Percentiles rank a stretch among this genome's conserved stretches.
phyloP scores from a whole-genome alignment of 1,140 invertebrate species.

The Hyphantria cunea region DNA sequence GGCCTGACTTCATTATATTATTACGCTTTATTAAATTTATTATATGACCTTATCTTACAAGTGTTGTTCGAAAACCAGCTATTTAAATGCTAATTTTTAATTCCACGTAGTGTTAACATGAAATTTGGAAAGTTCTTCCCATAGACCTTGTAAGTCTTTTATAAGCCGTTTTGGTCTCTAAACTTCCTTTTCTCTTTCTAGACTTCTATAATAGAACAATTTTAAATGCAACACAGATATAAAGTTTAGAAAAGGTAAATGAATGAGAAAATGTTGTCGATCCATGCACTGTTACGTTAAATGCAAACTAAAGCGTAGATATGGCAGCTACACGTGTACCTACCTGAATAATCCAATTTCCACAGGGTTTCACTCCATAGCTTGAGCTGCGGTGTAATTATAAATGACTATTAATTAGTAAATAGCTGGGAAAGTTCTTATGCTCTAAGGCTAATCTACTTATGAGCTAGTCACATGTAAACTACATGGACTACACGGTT shows the following conservation, averaged over 20 bases:
- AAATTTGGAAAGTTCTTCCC: too few relatives aligned
- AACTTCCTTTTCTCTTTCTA: background rate
- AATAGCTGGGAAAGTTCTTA: background rate
- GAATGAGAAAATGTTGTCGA: background rate
- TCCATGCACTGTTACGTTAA: conserved; percentile 1
- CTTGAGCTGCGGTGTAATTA: conserved; percentile 2
- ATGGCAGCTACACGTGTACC: background rate
- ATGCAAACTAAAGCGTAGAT: conserved; percentile 10
- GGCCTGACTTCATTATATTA: too few relatives aligned
- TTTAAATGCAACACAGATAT: background rate
- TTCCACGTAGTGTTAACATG: too few relatives aligned
- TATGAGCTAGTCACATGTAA: too few relatives aligned
- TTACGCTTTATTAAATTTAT: too few relatives aligned
- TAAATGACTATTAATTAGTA: conserved; percentile 12
- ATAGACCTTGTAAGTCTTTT: too few relatives aligned
- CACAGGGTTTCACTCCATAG: conserved; percentile 21
- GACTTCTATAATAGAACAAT: background rate
- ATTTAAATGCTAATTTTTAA: too few relatives aligned
- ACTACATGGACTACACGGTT: too few relatives aligned
- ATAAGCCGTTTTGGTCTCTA: too few relatives aligned
- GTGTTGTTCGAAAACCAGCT: too few relatives aligned
- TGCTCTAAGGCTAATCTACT: background rate
- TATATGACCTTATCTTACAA: too few relatives aligned
- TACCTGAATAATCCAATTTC: conserved; percentile 25
- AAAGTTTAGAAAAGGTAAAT: background rate